Evolutionary conservation across 1,140 invertebrate genomes (phyloP).

Genomic region (Bombus superbus): DNA sequence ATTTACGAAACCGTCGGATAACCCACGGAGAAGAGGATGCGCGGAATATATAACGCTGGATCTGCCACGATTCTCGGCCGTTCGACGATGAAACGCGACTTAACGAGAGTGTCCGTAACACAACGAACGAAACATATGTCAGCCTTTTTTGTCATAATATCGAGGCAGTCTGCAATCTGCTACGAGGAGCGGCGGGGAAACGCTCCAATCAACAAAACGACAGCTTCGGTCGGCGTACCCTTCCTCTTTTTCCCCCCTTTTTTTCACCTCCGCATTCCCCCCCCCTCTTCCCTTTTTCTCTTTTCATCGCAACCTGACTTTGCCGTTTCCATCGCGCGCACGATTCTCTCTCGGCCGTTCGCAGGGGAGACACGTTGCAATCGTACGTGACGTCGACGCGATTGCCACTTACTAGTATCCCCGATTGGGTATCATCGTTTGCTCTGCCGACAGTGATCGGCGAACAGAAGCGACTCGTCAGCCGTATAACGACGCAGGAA

Average conservation of each 20-base stretch:
- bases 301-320: conserved; percentile 42
- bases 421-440: conserved; percentile 62
- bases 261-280: background rate
- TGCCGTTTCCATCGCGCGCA: conserved; percentile 49
- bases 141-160: conserved; percentile 42
- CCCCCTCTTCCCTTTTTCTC: conserved; percentile 30
- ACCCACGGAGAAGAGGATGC: background rate
- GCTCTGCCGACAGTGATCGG: conserved; percentile 40
- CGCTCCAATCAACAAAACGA: conserved; percentile 66
- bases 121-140: conserved; percentile 4
- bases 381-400: conserved; percentile 64
- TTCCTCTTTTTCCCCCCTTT: background rate
- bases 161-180: conserved; percentile 14
- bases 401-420: conserved; percentile 62
- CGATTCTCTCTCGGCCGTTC: conserved; percentile 13
- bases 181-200: conserved; percentile 15
- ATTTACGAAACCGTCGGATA: background rate
- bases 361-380: conserved; percentile 57
- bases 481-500: conserved; percentile 58
- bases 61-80: conserved; percentile 8
- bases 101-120: background rate
- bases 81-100: conserved; percentile 9
- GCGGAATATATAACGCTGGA: background rate
- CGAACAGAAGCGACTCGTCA: conserved; percentile 57
- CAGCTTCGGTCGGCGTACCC: conserved; percentile 43